Percentiles rank a stretch among this genome's conserved stretches.
phyloP scores from a whole-genome alignment of 2,113 vertebrate species.

The Prinia subflava region DNA sequence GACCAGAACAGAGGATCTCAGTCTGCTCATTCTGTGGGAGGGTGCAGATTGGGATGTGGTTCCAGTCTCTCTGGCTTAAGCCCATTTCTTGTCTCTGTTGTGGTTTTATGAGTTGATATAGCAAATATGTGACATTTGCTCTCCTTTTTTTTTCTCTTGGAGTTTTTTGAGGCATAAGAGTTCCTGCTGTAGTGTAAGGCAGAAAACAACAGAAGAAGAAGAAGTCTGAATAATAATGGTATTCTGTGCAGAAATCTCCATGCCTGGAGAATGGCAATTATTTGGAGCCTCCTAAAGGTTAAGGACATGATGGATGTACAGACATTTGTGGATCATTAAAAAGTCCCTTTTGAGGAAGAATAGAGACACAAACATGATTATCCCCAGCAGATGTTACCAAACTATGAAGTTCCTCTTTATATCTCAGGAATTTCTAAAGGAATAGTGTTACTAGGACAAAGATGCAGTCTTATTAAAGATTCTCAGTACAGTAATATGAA shows the following conservation, averaged over 20 bases:
- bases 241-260: slow-evolving; percentile 9
- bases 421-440: neutral
- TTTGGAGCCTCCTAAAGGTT: slow-evolving; percentile 34
- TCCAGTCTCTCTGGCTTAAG: slow-evolving; percentile 39
- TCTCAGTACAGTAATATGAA: neutral
- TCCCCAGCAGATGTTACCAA: neutral
- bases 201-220: neutral
- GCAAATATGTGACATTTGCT: slow-evolving; percentile 66
- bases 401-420: neutral
- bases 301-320: neutral
- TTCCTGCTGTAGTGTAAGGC: neutral
- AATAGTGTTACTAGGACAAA: neutral
- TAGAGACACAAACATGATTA: neutral
- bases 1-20: slow-evolving; percentile 56
- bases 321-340: neutral
- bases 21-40: slow-evolving; percentile 43
- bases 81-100: slow-evolving; percentile 54
- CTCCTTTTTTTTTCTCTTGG: slow-evolving; percentile 31
- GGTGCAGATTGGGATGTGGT: neutral
- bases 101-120: slow-evolving; percentile 66
- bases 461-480: neutral
- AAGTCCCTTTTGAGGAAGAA: neutral
- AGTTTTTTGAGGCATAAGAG: slow-evolving; percentile 19
- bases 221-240: neutral
- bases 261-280: neutral